Evolutionary conservation across 2,797 vertebrate species (phyloP).

Genomic region (Lacerta bilineata): DNA sequence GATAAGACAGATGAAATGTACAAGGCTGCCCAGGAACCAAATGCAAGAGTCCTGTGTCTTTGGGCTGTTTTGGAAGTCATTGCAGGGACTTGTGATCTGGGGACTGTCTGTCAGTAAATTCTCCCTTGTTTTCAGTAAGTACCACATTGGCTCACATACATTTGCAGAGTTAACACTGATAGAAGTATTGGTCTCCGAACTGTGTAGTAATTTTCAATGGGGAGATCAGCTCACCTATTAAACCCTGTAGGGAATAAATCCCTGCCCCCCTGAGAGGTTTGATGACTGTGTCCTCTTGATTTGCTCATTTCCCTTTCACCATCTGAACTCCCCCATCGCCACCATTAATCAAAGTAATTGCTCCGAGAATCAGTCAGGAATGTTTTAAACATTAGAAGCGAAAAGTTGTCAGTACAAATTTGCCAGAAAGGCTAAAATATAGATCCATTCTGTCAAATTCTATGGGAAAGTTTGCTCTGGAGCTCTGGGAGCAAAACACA

Average conservation of each 20-base stretch:
- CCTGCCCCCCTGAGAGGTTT: constrained; percentile 5
- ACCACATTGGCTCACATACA: constrained; percentile 10
- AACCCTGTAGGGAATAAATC: constrained; percentile 50
- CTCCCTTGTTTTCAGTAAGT: neutral
- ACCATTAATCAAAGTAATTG: constrained; percentile 73
- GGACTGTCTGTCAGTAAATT: neutral
- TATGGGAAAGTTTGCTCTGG: constrained; percentile 73
- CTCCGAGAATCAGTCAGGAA: constrained; percentile 67
- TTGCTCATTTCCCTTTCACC: constrained; percentile 48
- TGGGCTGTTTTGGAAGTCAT: neutral
- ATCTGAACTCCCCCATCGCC: constrained; percentile 62
- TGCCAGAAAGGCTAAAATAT: constrained; percentile 35
- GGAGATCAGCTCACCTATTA: constrained; percentile 37
- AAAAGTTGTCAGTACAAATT: constrained; percentile 71
- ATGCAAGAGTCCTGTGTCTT: neutral
- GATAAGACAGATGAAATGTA: neutral
- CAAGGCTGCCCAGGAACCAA: constrained; percentile 1
- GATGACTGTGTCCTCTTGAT: constrained; percentile 46
- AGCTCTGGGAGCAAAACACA: constrained; percentile 58
- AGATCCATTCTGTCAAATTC: constrained; percentile 63
- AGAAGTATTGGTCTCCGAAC: constrained; percentile 36
- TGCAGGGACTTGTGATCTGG: neutral
- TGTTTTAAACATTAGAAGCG: constrained; percentile 59
- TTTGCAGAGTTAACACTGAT: neutral
- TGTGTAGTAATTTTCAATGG: constrained; percentile 40